These are phyloP conservation scores for Arctopsyche grandis DNA, from an alignment of 1,140 invertebrate genomes.

Conservation along the genomic window DNA sequence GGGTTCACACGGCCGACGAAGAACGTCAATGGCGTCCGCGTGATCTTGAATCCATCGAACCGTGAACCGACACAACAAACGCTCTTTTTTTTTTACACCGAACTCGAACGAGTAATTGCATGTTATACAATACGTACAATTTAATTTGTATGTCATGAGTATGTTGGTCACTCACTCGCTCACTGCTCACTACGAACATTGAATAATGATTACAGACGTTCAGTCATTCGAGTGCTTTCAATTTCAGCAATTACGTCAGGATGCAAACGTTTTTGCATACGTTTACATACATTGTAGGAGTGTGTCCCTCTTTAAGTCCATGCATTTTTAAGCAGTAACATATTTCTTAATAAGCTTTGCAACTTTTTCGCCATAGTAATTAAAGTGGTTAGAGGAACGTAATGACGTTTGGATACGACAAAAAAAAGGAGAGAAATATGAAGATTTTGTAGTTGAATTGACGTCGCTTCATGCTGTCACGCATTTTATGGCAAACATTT, in stretches of 20 bases:
- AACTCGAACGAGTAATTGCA: slow-evolving; percentile 6
- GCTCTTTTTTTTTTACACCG: background rate
- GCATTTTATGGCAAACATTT: too few species aligned
- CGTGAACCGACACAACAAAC: slow-evolving; percentile 31
- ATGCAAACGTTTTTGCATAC: background rate
- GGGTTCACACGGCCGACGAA: slow-evolving; percentile 25
- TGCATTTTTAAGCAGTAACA: too few species aligned
- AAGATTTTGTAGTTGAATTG: too few species aligned
- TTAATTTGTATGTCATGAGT: background rate
- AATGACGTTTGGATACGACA: too few species aligned
- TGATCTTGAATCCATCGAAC: slow-evolving; percentile 34
- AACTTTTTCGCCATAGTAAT: too few species aligned
- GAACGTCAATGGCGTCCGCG: slow-evolving; percentile 19
- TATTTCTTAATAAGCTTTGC: too few species aligned
- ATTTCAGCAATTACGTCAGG: slow-evolving; percentile 8
- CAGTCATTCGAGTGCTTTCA: background rate
- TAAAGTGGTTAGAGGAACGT: too few species aligned
- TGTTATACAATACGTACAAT: slow-evolving; percentile 22
- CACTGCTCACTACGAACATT: background rate
- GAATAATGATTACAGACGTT: background rate
- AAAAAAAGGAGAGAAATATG: too few species aligned
- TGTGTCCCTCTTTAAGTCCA: too few species aligned
- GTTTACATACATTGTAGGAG: too few species aligned
- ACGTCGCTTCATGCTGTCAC: too few species aligned
- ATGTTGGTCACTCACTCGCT: background rate